Conservation (phyloP, 2,797 vertebrate genomes). For the Telmatherina bonti region DNA sequence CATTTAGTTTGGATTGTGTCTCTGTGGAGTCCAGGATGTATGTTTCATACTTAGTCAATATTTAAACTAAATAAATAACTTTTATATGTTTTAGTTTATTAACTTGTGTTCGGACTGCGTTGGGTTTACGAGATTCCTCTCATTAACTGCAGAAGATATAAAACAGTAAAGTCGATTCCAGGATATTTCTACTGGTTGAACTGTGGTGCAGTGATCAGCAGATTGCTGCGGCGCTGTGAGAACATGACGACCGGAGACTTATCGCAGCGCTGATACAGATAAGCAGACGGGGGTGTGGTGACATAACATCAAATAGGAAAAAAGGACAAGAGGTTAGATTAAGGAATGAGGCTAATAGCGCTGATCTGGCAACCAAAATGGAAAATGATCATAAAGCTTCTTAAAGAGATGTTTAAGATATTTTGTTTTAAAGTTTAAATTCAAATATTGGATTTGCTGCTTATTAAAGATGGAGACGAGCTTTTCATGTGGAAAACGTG, state of each 20-base stretch:
- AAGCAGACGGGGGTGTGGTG: conserved; percentile 45
- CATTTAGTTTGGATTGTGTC: too few species aligned
- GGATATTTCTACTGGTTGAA: neutral
- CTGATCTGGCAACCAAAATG: neutral
- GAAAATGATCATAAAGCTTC: neutral
- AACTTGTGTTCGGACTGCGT: neutral
- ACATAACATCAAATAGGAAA: conserved; percentile 31
- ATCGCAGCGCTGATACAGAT: conserved; percentile 43
- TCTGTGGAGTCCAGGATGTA: too few species aligned
- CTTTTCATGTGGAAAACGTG: neutral
- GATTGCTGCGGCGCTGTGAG: conserved; percentile 5
- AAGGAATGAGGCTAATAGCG: neutral
- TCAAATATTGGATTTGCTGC: neutral
- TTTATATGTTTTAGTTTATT: neutral
- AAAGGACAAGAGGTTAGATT: conserved; percentile 20
- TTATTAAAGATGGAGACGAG: neutral
- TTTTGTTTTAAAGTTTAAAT: neutral
- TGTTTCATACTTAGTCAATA: too few species aligned
- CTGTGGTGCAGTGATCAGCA: conserved; percentile 17
- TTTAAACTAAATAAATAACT: too few species aligned
- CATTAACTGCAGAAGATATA: neutral
- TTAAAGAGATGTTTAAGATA: too few species aligned
- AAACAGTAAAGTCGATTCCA: conserved; percentile 4
- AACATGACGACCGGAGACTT: conserved; percentile 40
- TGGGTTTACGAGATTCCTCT: neutral